Evolutionary conservation across 1,140 invertebrate species (phyloP).

Genomic region (Meteorus sp.): DNA sequence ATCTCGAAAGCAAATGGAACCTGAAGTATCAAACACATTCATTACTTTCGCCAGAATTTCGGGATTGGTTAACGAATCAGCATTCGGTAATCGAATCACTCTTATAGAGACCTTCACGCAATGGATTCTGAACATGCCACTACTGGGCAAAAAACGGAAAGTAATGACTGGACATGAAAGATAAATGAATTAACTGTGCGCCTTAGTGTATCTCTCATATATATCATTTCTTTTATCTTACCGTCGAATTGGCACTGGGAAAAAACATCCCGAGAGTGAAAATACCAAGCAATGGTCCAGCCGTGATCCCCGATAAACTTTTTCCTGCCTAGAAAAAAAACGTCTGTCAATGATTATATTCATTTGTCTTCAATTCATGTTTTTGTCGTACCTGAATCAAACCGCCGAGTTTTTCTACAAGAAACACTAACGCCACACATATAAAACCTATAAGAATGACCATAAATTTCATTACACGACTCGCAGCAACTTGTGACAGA

Average conservation of each 20-base stretch:
- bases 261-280: conserved; percentile 80
- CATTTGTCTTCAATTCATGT: neutral
- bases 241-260: conserved; percentile 70
- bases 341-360: no score
- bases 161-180: no score
- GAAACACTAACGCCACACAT: conserved; percentile 68
- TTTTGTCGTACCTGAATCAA: conserved; percentile 63
- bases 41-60: no score
- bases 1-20: conserved; percentile 11
- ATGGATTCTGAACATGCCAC: no score
- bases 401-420: conserved; percentile 70
- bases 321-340: conserved; percentile 61
- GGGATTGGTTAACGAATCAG: no score
- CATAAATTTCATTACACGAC: conserved; percentile 70
- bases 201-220: conserved; percentile 13
- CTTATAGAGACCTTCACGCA: no score
- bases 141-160: no score
- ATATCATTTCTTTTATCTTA: no score
- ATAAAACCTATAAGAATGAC: conserved; percentile 66
- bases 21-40: neutral
- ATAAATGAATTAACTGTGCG: no score
- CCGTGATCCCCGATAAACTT: conserved; percentile 69
- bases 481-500: conserved; percentile 65
- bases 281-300: conserved; percentile 74
- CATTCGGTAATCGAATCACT: no score